phyloP scores from a whole-genome alignment of 53 echinoderm and acorn worm species.

The Stichopus horrens region DNA sequence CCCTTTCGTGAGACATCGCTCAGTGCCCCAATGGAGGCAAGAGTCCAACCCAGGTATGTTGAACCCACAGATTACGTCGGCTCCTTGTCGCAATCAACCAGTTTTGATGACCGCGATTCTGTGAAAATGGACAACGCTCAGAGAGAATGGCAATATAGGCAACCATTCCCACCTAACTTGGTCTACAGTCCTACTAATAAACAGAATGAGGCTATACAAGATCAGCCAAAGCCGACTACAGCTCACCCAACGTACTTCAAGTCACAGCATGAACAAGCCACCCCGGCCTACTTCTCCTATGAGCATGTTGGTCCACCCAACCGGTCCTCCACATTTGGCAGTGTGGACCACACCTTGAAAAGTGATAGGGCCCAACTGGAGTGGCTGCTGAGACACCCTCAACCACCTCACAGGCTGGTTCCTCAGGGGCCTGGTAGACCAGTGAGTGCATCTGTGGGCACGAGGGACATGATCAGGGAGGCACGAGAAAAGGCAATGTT shows the following conservation, averaged over 20 bases:
- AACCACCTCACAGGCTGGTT: conserved; percentile 51
- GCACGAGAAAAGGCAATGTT: conserved; percentile 74
- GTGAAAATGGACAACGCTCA: conserved; percentile 59
- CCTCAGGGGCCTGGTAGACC: conserved; percentile 48
- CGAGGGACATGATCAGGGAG: conserved; percentile 81
- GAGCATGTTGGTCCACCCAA: conserved; percentile 60
- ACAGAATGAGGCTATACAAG: neutral
- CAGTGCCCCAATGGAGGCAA: conserved; percentile 73
- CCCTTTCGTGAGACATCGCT: conserved; percentile 79
- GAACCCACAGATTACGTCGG: conserved; percentile 57
- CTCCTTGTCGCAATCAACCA: conserved; percentile 50
- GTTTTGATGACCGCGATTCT: conserved; percentile 48
- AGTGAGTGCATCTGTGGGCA: conserved; percentile 55
- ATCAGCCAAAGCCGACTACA: conserved; percentile 12
- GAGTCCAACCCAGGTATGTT: conserved; percentile 63
- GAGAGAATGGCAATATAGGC: conserved; percentile 61
- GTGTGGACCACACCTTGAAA: conserved; percentile 62
- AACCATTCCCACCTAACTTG: conserved; percentile 51
- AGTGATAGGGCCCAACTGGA: conserved; percentile 80
- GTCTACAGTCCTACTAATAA: neutral
- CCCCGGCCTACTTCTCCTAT: conserved; percentile 38
- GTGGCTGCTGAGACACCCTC: conserved; percentile 70
- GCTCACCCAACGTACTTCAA: conserved; percentile 20
- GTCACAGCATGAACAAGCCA: neutral
- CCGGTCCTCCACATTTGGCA: conserved; percentile 53